These are phyloP conservation scores for Telmatherina bonti DNA, from an alignment of 2,797 vertebrate genomes.

Conservation along the genomic window DNA sequence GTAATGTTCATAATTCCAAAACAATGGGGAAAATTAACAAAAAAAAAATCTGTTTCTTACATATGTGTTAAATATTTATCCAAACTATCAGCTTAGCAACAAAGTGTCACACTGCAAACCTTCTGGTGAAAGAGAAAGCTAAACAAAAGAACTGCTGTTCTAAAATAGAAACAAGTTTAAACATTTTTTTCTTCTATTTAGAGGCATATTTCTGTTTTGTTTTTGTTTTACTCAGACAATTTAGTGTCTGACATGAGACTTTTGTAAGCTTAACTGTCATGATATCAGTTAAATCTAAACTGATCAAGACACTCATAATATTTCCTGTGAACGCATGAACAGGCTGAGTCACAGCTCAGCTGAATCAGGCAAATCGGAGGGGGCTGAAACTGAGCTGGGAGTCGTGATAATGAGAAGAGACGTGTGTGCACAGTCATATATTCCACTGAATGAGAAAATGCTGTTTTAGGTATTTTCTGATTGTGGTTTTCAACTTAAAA, in stretches of 20 bases:
- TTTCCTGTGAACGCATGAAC: conserved; percentile 29
- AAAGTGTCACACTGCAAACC: not conserved
- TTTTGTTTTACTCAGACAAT: not conserved
- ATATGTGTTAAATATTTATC: conserved; percentile 5
- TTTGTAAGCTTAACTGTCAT: not conserved
- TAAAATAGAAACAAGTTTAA: not conserved
- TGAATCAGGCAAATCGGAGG: conserved; percentile 46
- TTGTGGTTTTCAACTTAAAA: not conserved
- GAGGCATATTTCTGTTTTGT: not conserved
- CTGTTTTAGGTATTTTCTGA: not conserved
- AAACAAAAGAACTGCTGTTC: not conserved
- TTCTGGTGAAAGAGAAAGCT: not conserved
- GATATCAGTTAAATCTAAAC: not conserved
- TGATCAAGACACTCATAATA: conserved; percentile 3
- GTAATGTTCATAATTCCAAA: conserved; percentile 16
- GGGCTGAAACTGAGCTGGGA: conserved; percentile 24
- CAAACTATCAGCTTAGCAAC: not conserved
- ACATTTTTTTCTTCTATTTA: not conserved
- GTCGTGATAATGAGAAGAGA: conserved; percentile 22
- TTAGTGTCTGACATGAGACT: not conserved
- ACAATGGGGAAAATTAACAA: not conserved
- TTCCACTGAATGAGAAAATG: not conserved
- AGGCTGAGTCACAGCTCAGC: conserved; percentile 45
- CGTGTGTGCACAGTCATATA: conserved; percentile 10
- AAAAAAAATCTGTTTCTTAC: not conserved